Conservation (phyloP, 1,140 invertebrate species). For the Formica selysi region DNA sequence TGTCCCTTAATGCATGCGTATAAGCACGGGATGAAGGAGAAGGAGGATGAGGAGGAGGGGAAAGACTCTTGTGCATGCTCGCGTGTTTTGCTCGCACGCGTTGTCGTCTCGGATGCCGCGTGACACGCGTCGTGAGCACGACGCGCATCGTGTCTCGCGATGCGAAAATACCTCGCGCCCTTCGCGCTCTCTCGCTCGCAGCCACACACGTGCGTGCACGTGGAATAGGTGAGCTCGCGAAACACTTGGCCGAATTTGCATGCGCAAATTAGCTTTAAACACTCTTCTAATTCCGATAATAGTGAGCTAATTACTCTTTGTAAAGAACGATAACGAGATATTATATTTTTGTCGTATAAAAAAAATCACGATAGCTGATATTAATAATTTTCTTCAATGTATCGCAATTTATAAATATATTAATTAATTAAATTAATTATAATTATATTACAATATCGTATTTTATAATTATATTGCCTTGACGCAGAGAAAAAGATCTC, state of each 20-base stretch:
- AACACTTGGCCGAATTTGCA: background rate
- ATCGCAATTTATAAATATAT: too few relatives aligned
- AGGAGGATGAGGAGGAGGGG: background rate
- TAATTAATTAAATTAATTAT: background rate
- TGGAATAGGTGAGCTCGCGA: background rate
- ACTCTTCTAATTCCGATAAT: background rate
- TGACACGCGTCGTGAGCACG: constrained; percentile 77
- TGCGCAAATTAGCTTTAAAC: background rate
- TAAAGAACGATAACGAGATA: background rate
- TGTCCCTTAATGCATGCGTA: constrained; percentile 59
- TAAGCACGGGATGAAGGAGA: background rate
- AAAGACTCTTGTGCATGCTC: constrained; percentile 28
- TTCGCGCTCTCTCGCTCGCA: constrained; percentile 74
- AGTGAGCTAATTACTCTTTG: too few relatives aligned
- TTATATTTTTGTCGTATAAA: background rate
- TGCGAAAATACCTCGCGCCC: constrained; percentile 79
- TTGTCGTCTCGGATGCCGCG: constrained; percentile 26
- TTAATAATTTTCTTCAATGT: background rate
- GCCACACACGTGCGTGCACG: constrained; percentile 9
- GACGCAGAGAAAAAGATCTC: background rate
- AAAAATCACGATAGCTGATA: background rate
- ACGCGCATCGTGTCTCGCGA: constrained; percentile 74
- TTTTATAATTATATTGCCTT: background rate
- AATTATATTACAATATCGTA: background rate
- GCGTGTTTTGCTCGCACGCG: constrained; percentile 56